These are phyloP conservation scores for Menura novaehollandiae DNA, from an alignment of 2,113 vertebrate genomes.

Conservation along the genomic window DNA sequence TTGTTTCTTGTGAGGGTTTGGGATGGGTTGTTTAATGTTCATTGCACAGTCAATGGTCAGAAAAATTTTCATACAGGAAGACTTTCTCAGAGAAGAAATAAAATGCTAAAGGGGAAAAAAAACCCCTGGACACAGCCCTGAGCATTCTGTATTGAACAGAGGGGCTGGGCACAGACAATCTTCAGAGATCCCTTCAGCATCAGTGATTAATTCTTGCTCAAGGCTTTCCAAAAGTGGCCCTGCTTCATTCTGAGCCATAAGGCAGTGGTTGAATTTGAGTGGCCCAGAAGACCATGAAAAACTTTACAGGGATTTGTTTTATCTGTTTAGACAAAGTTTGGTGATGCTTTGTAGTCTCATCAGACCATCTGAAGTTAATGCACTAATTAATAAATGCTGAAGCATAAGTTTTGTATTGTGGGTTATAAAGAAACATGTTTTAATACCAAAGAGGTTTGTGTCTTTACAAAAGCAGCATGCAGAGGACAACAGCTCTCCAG, in stretches of 20 bases:
- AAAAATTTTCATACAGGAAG: background rate
- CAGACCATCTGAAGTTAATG: background rate
- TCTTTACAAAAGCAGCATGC: background rate
- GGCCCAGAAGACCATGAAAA: background rate
- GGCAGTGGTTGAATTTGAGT: background rate
- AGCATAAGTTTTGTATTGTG: background rate
- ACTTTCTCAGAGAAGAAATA: background rate
- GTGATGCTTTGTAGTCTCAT: background rate
- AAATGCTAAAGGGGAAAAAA: background rate
- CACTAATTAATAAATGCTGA: background rate
- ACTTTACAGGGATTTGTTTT: background rate
- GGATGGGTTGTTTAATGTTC: background rate
- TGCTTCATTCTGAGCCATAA: background rate
- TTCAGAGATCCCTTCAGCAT: background rate
- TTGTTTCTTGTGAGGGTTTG: background rate
- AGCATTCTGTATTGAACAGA: background rate
- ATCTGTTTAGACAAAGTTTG: background rate
- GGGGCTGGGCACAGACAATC: background rate
- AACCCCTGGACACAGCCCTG: fast-evolving
- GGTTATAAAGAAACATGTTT: background rate
- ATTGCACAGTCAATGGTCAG: background rate
- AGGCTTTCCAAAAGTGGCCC: background rate
- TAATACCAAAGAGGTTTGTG: background rate
- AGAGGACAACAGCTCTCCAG: background rate
- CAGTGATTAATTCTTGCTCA: background rate